Conservation (phyloP, 2,888 invertebrate genomes). For the Dryobotodes eremita region DNA sequence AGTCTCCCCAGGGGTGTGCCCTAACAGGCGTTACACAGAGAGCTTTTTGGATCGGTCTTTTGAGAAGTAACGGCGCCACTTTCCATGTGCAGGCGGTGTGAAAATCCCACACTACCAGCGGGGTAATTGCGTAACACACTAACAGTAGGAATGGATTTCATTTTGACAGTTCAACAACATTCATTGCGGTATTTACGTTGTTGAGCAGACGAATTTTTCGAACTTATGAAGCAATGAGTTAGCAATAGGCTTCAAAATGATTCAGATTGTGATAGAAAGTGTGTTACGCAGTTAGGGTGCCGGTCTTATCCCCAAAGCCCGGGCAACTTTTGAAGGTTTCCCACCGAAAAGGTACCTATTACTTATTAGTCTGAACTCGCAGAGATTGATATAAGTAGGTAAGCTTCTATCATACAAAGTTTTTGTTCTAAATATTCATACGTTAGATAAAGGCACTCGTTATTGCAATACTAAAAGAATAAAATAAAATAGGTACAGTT, state of each 20-base stretch:
- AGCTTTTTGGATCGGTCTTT: not conserved
- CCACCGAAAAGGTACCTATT: not conserved
- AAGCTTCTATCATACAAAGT: not conserved
- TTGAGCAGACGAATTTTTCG: too few relatives aligned
- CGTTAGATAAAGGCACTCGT: not conserved
- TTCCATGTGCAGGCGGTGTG: not conserved
- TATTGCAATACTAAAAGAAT: not conserved
- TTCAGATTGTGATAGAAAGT: too few relatives aligned
- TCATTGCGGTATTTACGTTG: too few relatives aligned
- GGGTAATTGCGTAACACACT: too few relatives aligned
- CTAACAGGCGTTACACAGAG: not conserved
- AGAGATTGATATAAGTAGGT: not conserved
- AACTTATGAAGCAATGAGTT: too few relatives aligned
- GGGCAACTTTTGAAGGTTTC: too few relatives aligned
- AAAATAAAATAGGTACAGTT: not conserved
- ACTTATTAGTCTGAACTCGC: not conserved
- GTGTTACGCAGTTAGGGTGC: too few relatives aligned
- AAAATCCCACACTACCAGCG: too few relatives aligned
- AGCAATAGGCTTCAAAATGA: too few relatives aligned
- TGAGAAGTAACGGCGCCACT: not conserved
- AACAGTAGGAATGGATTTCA: too few relatives aligned
- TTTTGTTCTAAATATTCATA: not conserved
- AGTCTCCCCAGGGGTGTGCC: not conserved
- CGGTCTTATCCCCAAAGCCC: not conserved
- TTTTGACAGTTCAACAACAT: too few relatives aligned